Evolutionary conservation across 1,140 invertebrate genomes (phyloP).

Genomic region (Globodera rostochiensis): DNA sequence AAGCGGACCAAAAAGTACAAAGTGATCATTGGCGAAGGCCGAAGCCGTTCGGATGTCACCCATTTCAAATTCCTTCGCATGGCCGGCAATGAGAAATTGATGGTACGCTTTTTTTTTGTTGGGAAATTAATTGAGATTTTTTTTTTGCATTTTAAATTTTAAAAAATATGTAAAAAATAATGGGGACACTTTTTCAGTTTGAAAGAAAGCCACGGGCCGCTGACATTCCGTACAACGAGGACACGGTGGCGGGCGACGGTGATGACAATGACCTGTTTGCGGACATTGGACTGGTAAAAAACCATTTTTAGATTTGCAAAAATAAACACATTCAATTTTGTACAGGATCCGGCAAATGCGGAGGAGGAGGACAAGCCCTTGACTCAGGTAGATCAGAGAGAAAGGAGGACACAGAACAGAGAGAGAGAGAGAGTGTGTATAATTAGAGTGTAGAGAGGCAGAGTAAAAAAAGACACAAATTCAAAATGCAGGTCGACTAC

Average conservation of each 20-base stretch:
- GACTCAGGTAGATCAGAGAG: background rate
- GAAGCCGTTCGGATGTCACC: background rate
- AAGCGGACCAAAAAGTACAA: conserved; percentile 26
- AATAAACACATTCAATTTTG: too few species aligned
- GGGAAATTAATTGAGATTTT: background rate
- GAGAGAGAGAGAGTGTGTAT: too few species aligned
- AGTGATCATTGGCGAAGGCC: conserved; percentile 16
- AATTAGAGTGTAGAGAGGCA: too few species aligned
- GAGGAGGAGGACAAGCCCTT: conserved; percentile 11
- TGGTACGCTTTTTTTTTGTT: background rate
- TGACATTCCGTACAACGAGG: background rate
- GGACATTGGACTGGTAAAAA: conserved; percentile 9
- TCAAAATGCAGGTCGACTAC: conserved; percentile 15
- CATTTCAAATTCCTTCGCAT: conserved; percentile 24
- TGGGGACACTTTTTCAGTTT: background rate
- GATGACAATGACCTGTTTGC: conserved; percentile 2
- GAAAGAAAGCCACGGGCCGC: background rate
- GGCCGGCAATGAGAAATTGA: conserved; percentile 11
- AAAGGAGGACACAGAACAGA: background rate
- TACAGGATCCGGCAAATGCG: background rate
- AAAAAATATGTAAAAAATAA: background rate
- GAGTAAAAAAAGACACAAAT: too few species aligned
- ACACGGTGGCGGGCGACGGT: background rate
- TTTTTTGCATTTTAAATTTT: background rate
- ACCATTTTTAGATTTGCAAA: too few species aligned